A percentile compares a stretch with the other conserved stretches of the same genome.
Conservation (phyloP, 2,113 vertebrate genomes). For the Pedetes capensis region DNA sequence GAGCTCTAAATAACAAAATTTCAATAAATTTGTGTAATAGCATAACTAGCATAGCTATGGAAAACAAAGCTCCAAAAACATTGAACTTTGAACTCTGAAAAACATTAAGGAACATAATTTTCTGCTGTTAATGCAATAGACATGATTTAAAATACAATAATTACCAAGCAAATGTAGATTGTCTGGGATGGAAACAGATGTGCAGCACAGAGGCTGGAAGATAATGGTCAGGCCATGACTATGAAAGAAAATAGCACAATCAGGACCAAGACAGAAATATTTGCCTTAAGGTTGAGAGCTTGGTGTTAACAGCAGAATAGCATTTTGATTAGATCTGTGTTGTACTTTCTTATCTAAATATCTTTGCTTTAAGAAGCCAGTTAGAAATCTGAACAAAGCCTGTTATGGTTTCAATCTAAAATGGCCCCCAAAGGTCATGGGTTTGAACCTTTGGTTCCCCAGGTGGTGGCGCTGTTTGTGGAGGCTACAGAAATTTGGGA, state of each 20-base stretch:
- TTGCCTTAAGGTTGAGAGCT: neutral
- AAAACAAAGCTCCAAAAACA: neutral
- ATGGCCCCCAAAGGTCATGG: too few relatives aligned
- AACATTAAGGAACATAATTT: conserved; percentile 23
- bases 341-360: neutral
- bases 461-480: too few relatives aligned
- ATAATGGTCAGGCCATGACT: neutral
- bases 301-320: neutral
- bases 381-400: neutral
- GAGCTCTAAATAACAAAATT: neutral
- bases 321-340: neutral
- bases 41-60: neutral
- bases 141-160: conserved; percentile 12
- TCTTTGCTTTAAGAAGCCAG: neutral
- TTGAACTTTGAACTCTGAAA: conserved; percentile 32
- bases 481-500: too few relatives aligned
- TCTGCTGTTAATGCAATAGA: neutral
- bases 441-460: too few relatives aligned
- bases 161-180: neutral
- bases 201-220: neutral
- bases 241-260: neutral
- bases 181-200: neutral
- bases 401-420: too few relatives aligned
- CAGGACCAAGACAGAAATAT: neutral
- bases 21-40: neutral